phyloP scores from a whole-genome alignment of 2,888 invertebrate species.

The Campaea margaritaria region DNA sequence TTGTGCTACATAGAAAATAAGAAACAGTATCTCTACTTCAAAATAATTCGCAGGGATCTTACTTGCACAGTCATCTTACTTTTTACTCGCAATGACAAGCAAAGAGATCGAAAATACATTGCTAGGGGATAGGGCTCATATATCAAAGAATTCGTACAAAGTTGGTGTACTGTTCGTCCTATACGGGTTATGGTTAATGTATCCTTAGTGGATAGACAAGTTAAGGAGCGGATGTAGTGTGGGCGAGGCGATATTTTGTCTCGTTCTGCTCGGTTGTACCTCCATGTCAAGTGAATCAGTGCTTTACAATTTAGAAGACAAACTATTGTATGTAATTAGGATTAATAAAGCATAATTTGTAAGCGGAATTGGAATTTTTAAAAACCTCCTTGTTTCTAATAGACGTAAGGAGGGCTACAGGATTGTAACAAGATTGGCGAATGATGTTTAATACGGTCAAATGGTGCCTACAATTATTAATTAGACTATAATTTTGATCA shows the following conservation, averaged over 20 bases:
- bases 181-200: slow-evolving; percentile 36
- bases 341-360: neutral
- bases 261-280: slow-evolving; percentile 22
- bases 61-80: neutral
- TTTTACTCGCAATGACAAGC: neutral
- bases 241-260: slow-evolving; percentile 33
- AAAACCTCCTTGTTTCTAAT: too few relatives aligned
- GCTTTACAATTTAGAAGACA: slow-evolving; percentile 10
- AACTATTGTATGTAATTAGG: slow-evolving; percentile 14
- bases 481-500: too few relatives aligned
- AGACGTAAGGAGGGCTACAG: too few relatives aligned
- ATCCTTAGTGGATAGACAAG: slow-evolving; percentile 40
- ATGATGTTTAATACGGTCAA: too few relatives aligned
- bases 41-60: neutral
- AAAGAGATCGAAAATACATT: neutral
- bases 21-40: neutral
- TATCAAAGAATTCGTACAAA: neutral
- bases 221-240: slow-evolving; percentile 38
- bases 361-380: too few relatives aligned
- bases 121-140: neutral
- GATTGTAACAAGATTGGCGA: too few relatives aligned
- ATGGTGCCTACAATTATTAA: neutral
- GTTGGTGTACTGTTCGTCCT: slow-evolving; percentile 25
- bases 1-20: neutral
- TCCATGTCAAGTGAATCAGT: slow-evolving; percentile 27